Conservation (phyloP, 30 jellyfish, hydroid and myxozoan genomes). For the Aurelia aurita region DNA sequence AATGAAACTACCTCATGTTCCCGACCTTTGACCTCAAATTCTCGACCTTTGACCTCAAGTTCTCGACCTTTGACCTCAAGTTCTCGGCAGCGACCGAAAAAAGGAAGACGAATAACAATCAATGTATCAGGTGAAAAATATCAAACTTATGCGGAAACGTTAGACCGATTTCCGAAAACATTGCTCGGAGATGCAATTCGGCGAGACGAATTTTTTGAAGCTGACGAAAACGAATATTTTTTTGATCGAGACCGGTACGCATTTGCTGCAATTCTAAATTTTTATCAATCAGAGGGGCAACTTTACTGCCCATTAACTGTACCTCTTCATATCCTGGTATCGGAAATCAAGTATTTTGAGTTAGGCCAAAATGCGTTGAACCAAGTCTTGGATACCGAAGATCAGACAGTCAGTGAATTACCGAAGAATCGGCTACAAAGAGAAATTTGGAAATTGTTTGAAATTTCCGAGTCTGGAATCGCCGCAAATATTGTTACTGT, state of each 20-base stretch:
- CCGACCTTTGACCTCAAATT: background rate
- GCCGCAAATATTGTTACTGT: constrained; percentile 90
- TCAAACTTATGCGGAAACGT: constrained; percentile 87
- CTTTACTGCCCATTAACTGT: constrained; percentile 93
- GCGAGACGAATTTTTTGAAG: constrained; percentile 78
- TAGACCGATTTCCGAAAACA: constrained; percentile 90
- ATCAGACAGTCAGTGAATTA: constrained; percentile 40
- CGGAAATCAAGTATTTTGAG: constrained; percentile 94
- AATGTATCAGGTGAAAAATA: constrained; percentile 97
- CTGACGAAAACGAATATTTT: constrained; percentile 86
- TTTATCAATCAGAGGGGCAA: constrained; percentile 91
- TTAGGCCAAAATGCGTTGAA: constrained; percentile 89
- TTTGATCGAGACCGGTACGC: constrained; percentile 96
- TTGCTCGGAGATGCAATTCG: constrained; percentile 79
- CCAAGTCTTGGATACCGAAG: constrained; percentile 84
- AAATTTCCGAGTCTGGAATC: constrained; percentile 87
- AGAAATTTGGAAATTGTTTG: constrained; percentile 90
- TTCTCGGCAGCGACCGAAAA: background rate
- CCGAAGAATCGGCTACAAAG: constrained; percentile 85
- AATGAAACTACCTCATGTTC: constrained; percentile 4
- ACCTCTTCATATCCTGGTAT: constrained; percentile 87
- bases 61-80: background rate
- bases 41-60: background rate
- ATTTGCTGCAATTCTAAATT: constrained; percentile 86
- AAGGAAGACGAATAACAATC: constrained; percentile 64